Percentiles rank a stretch among this genome's conserved stretches.
phyloP scores from a whole-genome alignment of 2,113 vertebrate genomes.

The Apteryx mantelli region DNA sequence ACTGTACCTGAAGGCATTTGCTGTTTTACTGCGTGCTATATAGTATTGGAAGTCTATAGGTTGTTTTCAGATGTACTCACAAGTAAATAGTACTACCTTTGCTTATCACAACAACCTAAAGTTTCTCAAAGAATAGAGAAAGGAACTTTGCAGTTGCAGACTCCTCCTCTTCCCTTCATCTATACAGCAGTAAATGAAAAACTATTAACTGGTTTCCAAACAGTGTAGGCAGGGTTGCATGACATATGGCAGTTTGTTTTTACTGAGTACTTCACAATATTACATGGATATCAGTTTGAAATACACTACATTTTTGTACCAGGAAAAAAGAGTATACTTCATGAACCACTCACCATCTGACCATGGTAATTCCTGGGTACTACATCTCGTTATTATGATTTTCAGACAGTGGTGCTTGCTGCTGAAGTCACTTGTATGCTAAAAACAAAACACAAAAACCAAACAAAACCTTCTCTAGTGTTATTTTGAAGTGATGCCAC shows the following conservation, averaged over 20 bases:
- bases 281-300: slow-evolving; percentile 23
- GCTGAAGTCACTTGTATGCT: slow-evolving; percentile 30
- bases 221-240: slow-evolving; percentile 40
- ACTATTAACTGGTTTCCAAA: slow-evolving; percentile 64
- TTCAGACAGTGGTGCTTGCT: neutral
- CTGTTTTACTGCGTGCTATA: neutral
- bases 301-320: neutral
- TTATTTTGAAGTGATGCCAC: slow-evolving; percentile 78
- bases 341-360: neutral
- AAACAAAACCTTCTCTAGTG: slow-evolving; percentile 70
- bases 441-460: slow-evolving; percentile 63
- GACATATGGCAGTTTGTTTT: slow-evolving; percentile 65
- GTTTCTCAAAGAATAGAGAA: slow-evolving; percentile 7
- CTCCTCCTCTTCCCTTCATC: neutral
- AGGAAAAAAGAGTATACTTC: neutral
- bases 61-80: slow-evolving; percentile 12
- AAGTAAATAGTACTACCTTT: slow-evolving; percentile 17
- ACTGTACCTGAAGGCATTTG: neutral
- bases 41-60: neutral
- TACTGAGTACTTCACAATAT: slow-evolving; percentile 16
- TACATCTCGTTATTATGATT: neutral
- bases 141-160: neutral
- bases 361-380: neutral
- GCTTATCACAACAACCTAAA: neutral
- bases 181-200: slow-evolving; percentile 13